Conservation (phyloP, 2,797 vertebrate species). For the Chromis chromis region DNA sequence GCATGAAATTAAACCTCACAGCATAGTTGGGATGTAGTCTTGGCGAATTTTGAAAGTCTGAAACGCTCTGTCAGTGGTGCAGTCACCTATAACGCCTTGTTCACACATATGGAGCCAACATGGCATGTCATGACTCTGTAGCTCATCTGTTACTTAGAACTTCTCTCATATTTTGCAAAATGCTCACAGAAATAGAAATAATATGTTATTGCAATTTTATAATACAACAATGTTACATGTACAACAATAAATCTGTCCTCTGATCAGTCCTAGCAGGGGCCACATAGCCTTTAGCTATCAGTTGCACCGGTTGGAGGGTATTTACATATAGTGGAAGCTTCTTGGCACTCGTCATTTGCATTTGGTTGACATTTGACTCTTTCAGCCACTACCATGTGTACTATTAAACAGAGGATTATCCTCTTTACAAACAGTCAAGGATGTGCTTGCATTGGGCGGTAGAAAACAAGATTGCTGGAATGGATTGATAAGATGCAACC, state of each 20-base stretch:
- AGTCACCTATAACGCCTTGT: conserved; percentile 1
- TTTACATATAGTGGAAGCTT: background rate
- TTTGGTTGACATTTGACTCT: background rate
- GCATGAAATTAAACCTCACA: conserved; percentile 43
- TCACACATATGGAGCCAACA: conserved; percentile 8
- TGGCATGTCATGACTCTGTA: background rate
- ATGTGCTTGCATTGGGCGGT: background rate
- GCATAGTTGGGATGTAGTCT: conserved; percentile 9
- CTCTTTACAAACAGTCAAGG: background rate
- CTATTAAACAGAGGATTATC: background rate
- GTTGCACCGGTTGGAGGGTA: background rate
- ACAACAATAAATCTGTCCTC: background rate
- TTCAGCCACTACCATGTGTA: background rate
- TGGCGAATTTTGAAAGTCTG: conserved; percentile 24
- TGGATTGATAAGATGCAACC: background rate
- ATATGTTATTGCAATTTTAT: background rate
- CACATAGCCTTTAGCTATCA: background rate
- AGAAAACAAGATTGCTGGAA: background rate
- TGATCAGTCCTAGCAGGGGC: background rate
- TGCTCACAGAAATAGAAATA: background rate
- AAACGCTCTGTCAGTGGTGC: conserved; percentile 26
- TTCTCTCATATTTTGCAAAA: background rate
- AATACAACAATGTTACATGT: too few relatives aligned
- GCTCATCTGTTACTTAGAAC: background rate
- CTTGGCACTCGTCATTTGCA: background rate